Base-by-base conservation (phyloP, 2,797 vertebrate genomes). In the Stomatorhinus walkeri region DNA sequence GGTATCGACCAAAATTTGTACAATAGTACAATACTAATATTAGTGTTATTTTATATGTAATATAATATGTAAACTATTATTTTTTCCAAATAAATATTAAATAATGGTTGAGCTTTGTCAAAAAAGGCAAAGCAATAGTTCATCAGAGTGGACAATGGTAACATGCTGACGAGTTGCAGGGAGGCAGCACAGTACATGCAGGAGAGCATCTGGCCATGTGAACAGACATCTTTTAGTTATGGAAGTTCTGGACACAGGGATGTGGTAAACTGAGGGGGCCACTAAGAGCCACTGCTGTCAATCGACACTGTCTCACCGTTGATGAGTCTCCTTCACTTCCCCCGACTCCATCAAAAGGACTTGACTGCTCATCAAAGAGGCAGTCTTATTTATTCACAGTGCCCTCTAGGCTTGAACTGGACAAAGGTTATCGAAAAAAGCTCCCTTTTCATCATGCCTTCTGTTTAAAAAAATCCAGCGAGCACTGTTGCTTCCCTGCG, bases 291-390 rank as follows among this genome's bases (percentile, higher is more conserved):
- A 72, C 5, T 72, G 12, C 68, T 28, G 24, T 64, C 22, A 64
- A 64, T 64, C 32, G 5, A 16, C 10, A 40, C 36, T 14, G 1
- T 94, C 96, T 97, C 95, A 96, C 95, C 95, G 92, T 16, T 72
- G 28, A 72, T 19, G 32, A 72, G 68, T 5, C 68, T 72, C 64
- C 84, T 95, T 95, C 90, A 92, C 93, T 19, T 95, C 94, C 95
- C 94, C 93, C 36, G 94, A 89, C 90, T 93, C 92, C 94, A 94
- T 94, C 95, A 95, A 94, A 96, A 96, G 2, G 95, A 95, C 92
- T 96, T 96, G 86, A 94, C 96, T 97, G 96, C 76, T 94, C 93
- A 93, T 95, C 86, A 95, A 93, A 95, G 93, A 95, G 88, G 91
- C 90, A 64, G 79, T 28, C 49, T 64, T 24, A 59, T 64, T 56